These are phyloP conservation scores for Chaunax sp. DNA, from an alignment of 2,797 vertebrate species.

Conservation along the genomic window DNA sequence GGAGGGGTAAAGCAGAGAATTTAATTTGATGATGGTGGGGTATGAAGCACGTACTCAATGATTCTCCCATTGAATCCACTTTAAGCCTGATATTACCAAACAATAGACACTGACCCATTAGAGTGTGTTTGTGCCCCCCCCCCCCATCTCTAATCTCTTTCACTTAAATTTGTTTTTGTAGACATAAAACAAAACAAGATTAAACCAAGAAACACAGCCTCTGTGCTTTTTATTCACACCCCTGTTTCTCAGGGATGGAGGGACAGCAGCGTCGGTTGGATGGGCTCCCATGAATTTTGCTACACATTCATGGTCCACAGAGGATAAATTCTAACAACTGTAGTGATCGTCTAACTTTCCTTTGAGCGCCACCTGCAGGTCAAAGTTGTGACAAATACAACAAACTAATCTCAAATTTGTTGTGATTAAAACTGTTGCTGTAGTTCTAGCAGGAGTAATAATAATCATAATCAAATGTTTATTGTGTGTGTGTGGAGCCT, in stretches of 20 bases:
- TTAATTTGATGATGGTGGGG: conserved; percentile 77
- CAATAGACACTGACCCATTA: conserved; percentile 69
- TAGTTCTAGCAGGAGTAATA: too few relatives aligned
- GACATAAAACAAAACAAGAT: conserved; percentile 37
- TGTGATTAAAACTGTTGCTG: too few relatives aligned
- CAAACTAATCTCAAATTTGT: too few relatives aligned
- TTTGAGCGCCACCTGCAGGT: too few relatives aligned
- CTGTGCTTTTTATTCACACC: background rate
- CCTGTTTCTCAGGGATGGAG: background rate
- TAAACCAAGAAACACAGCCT: conserved; percentile 1
- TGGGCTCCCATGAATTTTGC: too few relatives aligned
- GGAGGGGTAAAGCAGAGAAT: conserved; percentile 38
- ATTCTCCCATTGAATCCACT: conserved; percentile 52
- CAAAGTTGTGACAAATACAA: too few relatives aligned
- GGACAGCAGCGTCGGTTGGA: background rate
- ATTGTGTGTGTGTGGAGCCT: too few relatives aligned
- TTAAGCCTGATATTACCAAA: conserved; percentile 65
- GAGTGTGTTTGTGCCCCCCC: conserved; percentile 35
- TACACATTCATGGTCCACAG: too few relatives aligned
- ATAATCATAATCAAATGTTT: too few relatives aligned
- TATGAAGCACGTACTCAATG: conserved; percentile 24
- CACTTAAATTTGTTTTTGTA: conserved; percentile 63
- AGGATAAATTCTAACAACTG: too few relatives aligned
- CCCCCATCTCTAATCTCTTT: conserved; percentile 58
- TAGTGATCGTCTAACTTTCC: too few relatives aligned